These are phyloP conservation scores for Pteronotus mesoamericanus DNA, from an alignment of 2,797 vertebrate genomes.

Conservation along the genomic window DNA sequence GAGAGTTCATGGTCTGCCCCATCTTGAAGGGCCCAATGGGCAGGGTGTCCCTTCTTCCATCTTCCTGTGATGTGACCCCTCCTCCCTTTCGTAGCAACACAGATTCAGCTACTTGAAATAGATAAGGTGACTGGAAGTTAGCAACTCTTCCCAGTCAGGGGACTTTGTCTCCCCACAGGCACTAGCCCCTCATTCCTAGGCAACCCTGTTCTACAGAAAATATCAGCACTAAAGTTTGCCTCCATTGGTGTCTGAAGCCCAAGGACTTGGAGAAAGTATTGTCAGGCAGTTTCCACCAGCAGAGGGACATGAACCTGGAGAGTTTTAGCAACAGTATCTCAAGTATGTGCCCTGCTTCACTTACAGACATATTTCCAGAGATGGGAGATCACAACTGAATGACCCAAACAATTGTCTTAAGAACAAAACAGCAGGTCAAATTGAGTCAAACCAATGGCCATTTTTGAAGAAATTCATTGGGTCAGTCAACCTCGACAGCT, in stretches of 20 bases:
- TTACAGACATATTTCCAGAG: conserved; percentile 2
- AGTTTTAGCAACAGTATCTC: conserved; percentile 29
- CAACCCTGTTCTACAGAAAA: neutral
- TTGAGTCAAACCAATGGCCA: conserved; percentile 44
- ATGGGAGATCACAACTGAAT: neutral
- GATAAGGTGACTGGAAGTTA: neutral
- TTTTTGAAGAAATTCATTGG: conserved; percentile 59
- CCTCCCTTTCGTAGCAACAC: neutral
- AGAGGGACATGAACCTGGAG: conserved; percentile 26
- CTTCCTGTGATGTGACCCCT: neutral
- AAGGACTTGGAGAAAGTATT: neutral
- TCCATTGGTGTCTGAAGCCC: neutral
- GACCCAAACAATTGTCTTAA: conserved; percentile 50
- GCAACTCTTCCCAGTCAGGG: neutral
- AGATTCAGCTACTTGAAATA: neutral
- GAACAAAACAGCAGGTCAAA: conserved; percentile 47
- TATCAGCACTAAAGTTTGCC: neutral
- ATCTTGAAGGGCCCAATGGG: neutral
- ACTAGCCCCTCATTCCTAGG: neutral
- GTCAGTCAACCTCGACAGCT: conserved; percentile 26
- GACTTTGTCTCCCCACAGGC: neutral
- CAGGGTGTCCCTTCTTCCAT: neutral
- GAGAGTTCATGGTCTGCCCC: neutral
- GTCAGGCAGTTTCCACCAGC: conserved; percentile 11
- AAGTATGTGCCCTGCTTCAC: neutral